Base-by-base conservation (phyloP, 2,888 invertebrate species). In the Acanthococcus lagerstroemiae region DNA sequence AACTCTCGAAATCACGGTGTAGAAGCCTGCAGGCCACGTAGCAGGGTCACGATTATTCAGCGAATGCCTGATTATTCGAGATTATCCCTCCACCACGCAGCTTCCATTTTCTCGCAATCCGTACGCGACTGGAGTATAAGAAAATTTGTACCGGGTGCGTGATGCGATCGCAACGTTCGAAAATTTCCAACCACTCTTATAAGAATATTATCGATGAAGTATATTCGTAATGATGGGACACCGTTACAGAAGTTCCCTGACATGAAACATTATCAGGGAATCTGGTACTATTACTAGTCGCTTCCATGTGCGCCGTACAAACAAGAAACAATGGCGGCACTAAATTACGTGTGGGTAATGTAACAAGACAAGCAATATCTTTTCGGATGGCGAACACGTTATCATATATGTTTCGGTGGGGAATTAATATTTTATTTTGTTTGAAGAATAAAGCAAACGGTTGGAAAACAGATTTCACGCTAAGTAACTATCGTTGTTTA, bases 341-440 rank as follows among this genome's bases (percentile, higher is more conserved):
- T 48, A 48, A 48, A 48, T 48, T 21, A 48, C 21, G 19, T 48
- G 48, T 48, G 48, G 48, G 48, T 19, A 48, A 48, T 48, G 48
- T 19, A 48, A 48, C 48, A 19, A 48, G 48, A 48, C 48, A 17
- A 37, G 6, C 37, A 37, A 9, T 19, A 48, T 48, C 48, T 48
- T 48, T n/a, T 48, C 48, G 19, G 21, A 48, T 48, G 48, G 12
- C 21, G 48, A 48, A 48, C 19, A 48, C 21, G 15, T 19, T 9
- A 48, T 48, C 17, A 48, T 19, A 48, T 21, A 19, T 48, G 12
- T 48, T 48, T 48, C 48, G 21, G 12, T 3, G 48, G 48, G 17
- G 19, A 48, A 48, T 48, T 48, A 48, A 48, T 48, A n/a, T 48
- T 48, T 48, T 21, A 48, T 48, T 48, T 19, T 15, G 48, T 19